Evolutionary conservation across 2,888 invertebrate genomes (phyloP), one percentile per base, ranked within the genome.

Genomic region (Lepidochrysops patricia): DNA sequence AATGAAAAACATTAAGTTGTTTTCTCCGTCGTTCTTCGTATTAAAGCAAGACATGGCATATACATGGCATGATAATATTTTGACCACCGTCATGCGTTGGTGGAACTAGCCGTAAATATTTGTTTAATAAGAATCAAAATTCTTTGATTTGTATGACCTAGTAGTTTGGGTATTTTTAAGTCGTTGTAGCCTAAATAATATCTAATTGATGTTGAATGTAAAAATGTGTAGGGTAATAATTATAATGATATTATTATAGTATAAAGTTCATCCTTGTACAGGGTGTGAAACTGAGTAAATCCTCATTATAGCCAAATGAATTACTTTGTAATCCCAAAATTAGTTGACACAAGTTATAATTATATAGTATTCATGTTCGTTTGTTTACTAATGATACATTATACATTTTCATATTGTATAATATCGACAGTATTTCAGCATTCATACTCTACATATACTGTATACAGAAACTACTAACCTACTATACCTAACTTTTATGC

Each of bases 111-210:
- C n/a, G n/a, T 29, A 29, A 29, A 29, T 7, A 43, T 43, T 43
- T 15, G 37, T 13, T 43, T 23, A 9, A 12, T 43, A 23, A 12
- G 12, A 43, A 43, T 43, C 43, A 4, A 43, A 19, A 43, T 43
- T 19, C 43, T 43, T 19, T 19, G 9, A 23, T 43, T 43, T 19
- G 19, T 43, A 9, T 19, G 9, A 23, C 23, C 43, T 43, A 43
- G 29, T 9, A 29, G 43, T 23, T 19, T 43, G 43, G 43, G 43
- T 43, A 43, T 43, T 43, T 43, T 12, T 43, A 43, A 43, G 43
- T 23, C 19, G 43, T 43, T 43, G 43, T 50, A 50, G 54, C 54
- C 54, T 54, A 54, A 54, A 54, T 29, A 29, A 54, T 54, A 54
- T 27, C 13, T 32, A 54, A 32, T 54, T 54, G 54, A 54, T 54